These are phyloP conservation scores for Thunnus maccoyii DNA, from an alignment of 2,113 vertebrate genomes.

Conservation along the genomic window DNA sequence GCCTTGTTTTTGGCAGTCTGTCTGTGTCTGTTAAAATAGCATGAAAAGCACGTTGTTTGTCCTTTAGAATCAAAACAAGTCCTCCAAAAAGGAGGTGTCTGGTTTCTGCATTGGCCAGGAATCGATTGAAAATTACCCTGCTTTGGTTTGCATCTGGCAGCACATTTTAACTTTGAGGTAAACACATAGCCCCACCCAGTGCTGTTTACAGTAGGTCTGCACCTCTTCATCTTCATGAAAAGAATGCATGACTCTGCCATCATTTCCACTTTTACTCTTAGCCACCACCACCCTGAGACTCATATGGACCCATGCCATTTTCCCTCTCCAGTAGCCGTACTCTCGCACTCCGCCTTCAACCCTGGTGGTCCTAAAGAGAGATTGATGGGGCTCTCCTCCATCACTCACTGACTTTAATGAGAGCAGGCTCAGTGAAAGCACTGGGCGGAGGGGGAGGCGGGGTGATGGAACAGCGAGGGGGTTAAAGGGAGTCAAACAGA, in stretches of 20 bases:
- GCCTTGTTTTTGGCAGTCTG: not conserved
- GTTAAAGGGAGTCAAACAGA: conserved; percentile 21
- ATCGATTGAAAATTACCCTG: conserved; percentile 5
- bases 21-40: not conserved
- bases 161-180: not conserved
- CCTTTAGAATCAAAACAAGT: not conserved
- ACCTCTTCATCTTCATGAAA: conserved; percentile 3
- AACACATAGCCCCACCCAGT: conserved; percentile 7
- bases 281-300: not conserved
- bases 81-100: not conserved
- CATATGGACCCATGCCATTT: not conserved
- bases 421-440: conserved; percentile 37
- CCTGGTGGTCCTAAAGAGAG: conserved; percentile 64
- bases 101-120: not conserved
- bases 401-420: conserved; percentile 61
- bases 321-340: not conserved
- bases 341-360: conserved; percentile 53
- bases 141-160: conserved; percentile 2
- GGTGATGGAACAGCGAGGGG: not conserved
- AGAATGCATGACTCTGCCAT: not conserved
- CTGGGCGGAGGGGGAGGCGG: not conserved
- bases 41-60: conserved; percentile 15
- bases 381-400: conserved; percentile 59
- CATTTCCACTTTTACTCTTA: not conserved
- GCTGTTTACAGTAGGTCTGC: not conserved